These are phyloP conservation scores for Grapholita molesta DNA, from an alignment of 1,140 invertebrate genomes.

Conservation along the genomic window DNA sequence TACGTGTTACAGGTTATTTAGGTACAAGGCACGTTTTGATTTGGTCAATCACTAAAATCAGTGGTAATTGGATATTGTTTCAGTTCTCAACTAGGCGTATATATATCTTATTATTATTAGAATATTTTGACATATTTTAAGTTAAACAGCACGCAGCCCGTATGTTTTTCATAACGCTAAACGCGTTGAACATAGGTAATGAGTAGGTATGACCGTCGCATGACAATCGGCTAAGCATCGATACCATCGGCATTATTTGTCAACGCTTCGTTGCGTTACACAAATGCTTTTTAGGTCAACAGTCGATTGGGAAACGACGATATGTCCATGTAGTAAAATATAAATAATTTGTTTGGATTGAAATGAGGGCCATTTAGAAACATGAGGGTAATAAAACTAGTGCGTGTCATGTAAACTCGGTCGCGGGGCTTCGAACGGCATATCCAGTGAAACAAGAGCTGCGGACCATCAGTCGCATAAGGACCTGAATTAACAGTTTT, in stretches of 20 bases:
- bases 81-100: too few species aligned
- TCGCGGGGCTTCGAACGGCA: conserved; percentile 44
- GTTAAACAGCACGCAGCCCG: not conserved
- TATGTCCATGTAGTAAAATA: conserved; percentile 74
- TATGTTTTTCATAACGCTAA: conserved; percentile 16
- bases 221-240: conserved; percentile 38
- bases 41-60: too few species aligned
- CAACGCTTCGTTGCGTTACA: conserved; percentile 69
- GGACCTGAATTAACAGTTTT: conserved; percentile 19
- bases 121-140: not conserved
- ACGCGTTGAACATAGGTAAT: conserved; percentile 8
- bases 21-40: too few species aligned
- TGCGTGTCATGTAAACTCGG: conserved; percentile 72
- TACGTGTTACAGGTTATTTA: too few species aligned
- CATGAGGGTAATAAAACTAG: conserved; percentile 78
- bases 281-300: conserved; percentile 72
- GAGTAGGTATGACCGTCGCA: conserved; percentile 21
- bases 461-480: conserved; percentile 25
- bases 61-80: too few species aligned
- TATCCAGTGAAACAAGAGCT: conserved; percentile 34
- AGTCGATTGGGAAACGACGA: conserved; percentile 74
- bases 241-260: conserved; percentile 64
- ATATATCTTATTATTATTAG: not conserved
- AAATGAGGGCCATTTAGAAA: conserved; percentile 78
- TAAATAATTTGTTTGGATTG: conserved; percentile 75